These are phyloP conservation scores for Cossypha dichroa DNA, from an alignment of 2,797 vertebrate species.

Conservation along the genomic window DNA sequence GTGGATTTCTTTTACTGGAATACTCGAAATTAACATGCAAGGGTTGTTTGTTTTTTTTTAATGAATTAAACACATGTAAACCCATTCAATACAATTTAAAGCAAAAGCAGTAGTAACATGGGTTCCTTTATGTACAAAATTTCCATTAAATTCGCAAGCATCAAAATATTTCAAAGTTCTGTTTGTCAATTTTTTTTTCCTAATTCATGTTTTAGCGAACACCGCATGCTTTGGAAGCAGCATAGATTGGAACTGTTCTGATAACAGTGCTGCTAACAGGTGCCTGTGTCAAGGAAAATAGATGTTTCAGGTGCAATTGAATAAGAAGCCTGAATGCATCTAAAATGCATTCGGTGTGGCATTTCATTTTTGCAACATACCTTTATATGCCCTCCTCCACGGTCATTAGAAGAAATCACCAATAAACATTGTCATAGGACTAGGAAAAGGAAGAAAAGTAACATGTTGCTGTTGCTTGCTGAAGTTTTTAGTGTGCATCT, in stretches of 20 bases:
- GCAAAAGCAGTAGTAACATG: background rate
- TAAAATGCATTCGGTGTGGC: background rate
- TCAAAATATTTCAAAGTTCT: background rate
- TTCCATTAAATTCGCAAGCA: background rate
- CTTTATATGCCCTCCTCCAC: rapidly evolving
- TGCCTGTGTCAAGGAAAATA: background rate
- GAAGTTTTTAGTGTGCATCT: background rate
- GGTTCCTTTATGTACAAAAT: background rate
- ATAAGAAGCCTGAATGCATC: background rate
- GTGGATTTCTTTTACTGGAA: background rate
- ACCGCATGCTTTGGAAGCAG: background rate
- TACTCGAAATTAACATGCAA: background rate
- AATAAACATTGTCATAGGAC: background rate
- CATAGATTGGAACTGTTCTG: background rate
- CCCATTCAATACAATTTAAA: background rate
- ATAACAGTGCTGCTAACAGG: background rate
- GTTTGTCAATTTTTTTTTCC: background rate
- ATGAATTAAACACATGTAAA: background rate
- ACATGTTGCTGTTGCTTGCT: background rate
- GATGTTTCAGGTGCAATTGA: background rate
- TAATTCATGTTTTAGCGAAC: background rate
- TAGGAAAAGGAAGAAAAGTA: background rate
- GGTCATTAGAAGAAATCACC: background rate
- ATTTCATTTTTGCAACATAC: background rate
- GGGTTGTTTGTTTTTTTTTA: background rate